Conservation (phyloP, 2,888 invertebrate species). For the Hypselothyrea guttata region DNA sequence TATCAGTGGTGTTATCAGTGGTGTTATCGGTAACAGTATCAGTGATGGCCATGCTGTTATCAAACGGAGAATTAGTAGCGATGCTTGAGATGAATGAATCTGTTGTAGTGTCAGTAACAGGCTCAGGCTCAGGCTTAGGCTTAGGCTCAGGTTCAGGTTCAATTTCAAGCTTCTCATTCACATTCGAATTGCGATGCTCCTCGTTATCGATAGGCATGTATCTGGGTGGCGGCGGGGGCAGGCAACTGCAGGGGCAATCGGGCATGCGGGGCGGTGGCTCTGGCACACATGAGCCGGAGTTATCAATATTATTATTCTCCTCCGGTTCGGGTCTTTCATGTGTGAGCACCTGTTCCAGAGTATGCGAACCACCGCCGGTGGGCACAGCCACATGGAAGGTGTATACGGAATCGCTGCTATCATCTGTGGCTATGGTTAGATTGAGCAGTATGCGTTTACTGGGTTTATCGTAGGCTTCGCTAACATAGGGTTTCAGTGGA, state of each 20-base stretch:
- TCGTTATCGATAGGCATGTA: slow-evolving; percentile 12
- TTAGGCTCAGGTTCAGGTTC: neutral
- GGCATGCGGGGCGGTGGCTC: slow-evolving; percentile 82
- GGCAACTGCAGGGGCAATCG: slow-evolving; percentile 80
- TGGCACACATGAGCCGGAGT: slow-evolving; percentile 65
- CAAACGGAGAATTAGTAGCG: slow-evolving; percentile 30
- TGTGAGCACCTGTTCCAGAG: slow-evolving; percentile 70
- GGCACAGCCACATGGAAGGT: slow-evolving; percentile 92
- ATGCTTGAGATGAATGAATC: slow-evolving; percentile 8
- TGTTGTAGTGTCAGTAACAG: too few species aligned
- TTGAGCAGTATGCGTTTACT: slow-evolving; percentile 89
- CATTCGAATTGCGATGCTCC: slow-evolving; percentile 17
- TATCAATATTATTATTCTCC: slow-evolving; percentile 32
- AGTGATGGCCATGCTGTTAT: slow-evolving; percentile 38
- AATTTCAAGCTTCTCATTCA: slow-evolving; percentile 8
- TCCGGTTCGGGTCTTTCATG: slow-evolving; percentile 52
- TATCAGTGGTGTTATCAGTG: slow-evolving; percentile 16
- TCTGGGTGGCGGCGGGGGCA: slow-evolving; percentile 21
- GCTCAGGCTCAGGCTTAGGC: neutral
- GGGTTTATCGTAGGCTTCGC: slow-evolving; percentile 65
- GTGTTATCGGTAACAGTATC: slow-evolving; percentile 21
- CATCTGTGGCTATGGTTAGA: slow-evolving; percentile 90
- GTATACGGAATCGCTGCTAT: slow-evolving; percentile 85
- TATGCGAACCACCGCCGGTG: slow-evolving; percentile 82
- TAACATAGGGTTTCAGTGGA: slow-evolving; percentile 67